phyloP scores from a whole-genome alignment of 1,140 invertebrate genomes.

The Chironomus striatipennis region DNA sequence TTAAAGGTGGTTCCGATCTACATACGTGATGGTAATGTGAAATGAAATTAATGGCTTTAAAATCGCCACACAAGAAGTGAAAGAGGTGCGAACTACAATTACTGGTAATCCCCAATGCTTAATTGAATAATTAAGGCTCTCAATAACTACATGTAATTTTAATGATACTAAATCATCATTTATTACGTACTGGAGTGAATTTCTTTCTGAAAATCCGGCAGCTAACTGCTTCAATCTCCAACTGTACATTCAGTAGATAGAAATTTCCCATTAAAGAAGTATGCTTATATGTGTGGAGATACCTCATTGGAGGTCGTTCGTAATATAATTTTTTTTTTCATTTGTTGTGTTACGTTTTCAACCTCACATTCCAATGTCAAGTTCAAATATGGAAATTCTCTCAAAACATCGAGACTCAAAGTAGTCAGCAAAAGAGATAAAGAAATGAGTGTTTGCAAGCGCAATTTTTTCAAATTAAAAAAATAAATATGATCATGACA shows the following conservation, averaged over 20 bases:
- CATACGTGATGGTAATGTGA: background rate
- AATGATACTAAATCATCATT: too few relatives aligned
- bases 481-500: conserved; percentile 3
- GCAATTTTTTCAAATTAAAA: background rate
- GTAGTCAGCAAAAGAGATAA: background rate
- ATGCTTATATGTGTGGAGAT: background rate
- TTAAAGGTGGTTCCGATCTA: background rate
- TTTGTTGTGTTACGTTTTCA: conserved; percentile 3
- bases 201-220: too few relatives aligned
- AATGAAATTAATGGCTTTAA: background rate
- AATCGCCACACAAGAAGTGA: conserved; percentile 1
- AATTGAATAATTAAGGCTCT: too few relatives aligned
- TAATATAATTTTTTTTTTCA: background rate
- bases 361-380: conserved; percentile 14
- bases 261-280: background rate
- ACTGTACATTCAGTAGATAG: background rate
- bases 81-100: background rate
- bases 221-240: too few relatives aligned
- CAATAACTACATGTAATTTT: too few relatives aligned
- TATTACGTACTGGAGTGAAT: too few relatives aligned
- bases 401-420: background rate
- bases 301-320: background rate
- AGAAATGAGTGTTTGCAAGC: background rate
- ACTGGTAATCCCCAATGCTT: too few relatives aligned
- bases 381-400: conserved; percentile 21